Percentiles rank a stretch among this genome's conserved stretches.
These are phyloP conservation scores for Vombatus ursinus DNA, from an alignment of 2,113 vertebrate species.

Conservation along the genomic window DNA sequence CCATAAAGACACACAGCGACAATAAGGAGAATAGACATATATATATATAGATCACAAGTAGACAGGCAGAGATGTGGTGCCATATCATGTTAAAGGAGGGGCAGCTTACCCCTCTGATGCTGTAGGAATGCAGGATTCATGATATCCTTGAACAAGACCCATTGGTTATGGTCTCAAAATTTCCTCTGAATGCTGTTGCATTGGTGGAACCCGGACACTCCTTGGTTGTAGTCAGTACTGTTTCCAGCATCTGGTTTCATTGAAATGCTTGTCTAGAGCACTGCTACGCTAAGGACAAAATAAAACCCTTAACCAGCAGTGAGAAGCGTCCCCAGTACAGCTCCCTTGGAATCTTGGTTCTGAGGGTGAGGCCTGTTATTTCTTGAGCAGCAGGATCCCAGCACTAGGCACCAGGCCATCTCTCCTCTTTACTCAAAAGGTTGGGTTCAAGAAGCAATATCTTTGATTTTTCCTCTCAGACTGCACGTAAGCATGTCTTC, in stretches of 20 bases:
- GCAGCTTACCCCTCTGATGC: neutral
- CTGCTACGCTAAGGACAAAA: neutral
- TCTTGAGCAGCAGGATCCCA: too few species aligned
- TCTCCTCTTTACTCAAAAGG: too few species aligned
- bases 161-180: neutral
- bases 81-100: neutral
- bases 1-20: neutral
- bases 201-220: neutral
- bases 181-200: neutral
- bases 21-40: neutral
- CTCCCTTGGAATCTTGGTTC: neutral
- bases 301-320: neutral
- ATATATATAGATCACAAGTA: neutral
- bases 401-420: too few species aligned
- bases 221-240: neutral
- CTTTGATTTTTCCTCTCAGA: too few species aligned
- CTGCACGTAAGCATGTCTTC: too few species aligned
- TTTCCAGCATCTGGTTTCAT: neutral
- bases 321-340: neutral
- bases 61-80: neutral
- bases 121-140: neutral
- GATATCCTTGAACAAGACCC: neutral
- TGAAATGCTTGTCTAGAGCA: neutral
- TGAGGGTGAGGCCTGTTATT: too few species aligned
- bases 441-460: too few species aligned